Percentiles rank a stretch among this genome's conserved stretches.
Evolutionary conservation across 2,797 vertebrate species (phyloP).

Genomic region (Bradypus variegatus): DNA sequence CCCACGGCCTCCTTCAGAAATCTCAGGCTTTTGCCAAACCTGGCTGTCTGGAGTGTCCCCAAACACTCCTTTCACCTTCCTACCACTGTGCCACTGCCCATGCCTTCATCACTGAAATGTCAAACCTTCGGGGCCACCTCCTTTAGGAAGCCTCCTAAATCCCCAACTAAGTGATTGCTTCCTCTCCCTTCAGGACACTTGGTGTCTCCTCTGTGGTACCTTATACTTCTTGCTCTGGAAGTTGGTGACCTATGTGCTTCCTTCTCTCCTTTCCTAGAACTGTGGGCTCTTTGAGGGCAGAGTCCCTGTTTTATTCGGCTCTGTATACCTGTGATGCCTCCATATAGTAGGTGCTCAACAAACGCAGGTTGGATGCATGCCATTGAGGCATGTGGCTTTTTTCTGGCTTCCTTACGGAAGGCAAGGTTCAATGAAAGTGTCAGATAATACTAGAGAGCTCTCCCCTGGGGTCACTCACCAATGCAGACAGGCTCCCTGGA

Average conservation of each 20-base stretch:
- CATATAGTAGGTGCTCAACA: background rate
- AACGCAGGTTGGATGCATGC: background rate
- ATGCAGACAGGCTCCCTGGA: constrained; percentile 82
- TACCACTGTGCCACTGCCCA: background rate
- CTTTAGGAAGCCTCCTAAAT: background rate
- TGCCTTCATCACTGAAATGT: background rate
- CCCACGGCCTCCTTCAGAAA: background rate
- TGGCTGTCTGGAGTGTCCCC: background rate
- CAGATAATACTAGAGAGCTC: background rate
- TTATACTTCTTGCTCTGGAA: constrained; percentile 24
- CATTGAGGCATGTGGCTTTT: background rate
- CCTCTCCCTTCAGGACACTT: background rate
- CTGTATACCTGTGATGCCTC: background rate
- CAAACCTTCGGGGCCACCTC: background rate
- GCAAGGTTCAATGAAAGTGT: background rate
- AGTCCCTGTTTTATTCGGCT: background rate
- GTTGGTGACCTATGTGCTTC: background rate
- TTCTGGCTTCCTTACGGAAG: constrained; percentile 27
- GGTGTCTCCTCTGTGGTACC: background rate
- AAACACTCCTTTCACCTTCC: background rate
- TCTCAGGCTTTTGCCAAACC: constrained; percentile 5
- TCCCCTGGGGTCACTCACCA: constrained; percentile 71
- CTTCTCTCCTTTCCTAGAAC: background rate
- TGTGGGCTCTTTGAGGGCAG: background rate
- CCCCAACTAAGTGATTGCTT: background rate